Percentiles rank a stretch among this genome's conserved stretches.
Conservation (phyloP, 2,797 vertebrate genomes). For the Fratercula arctica region DNA sequence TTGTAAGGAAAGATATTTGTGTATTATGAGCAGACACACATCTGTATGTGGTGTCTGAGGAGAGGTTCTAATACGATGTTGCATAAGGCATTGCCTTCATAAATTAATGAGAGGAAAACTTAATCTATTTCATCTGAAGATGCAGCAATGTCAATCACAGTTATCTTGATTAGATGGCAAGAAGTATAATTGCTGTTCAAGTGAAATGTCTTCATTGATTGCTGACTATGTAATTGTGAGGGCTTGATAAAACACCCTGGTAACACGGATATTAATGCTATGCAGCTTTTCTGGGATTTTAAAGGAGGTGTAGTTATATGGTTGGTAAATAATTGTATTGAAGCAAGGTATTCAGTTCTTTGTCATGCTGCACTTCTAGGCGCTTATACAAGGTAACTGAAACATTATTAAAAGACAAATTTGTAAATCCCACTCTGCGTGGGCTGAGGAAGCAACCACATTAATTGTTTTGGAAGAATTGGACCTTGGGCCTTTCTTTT, state of each 20-base stretch:
- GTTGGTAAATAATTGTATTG: not conserved
- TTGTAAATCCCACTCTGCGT: not conserved
- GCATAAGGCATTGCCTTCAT: not conserved
- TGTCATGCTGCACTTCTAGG: not conserved
- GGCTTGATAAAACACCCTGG: not conserved
- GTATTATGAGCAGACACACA: not conserved
- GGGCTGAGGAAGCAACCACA: not conserved
- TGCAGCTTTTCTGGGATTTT: not conserved
- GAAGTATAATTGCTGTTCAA: constrained; percentile 22
- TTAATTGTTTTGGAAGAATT: not conserved
- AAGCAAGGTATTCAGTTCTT: not conserved
- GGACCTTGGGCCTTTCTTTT: not conserved
- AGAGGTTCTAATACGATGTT: not conserved
- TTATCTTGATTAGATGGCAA: constrained; percentile 37
- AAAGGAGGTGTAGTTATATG: not conserved
- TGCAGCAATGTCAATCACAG: not conserved
- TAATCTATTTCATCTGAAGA: not conserved
- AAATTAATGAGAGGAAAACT: not conserved
- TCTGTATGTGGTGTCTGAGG: not conserved
- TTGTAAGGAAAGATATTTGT: not conserved
- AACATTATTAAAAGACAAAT: not conserved
- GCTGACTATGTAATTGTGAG: not conserved
- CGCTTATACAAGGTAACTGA: not conserved
- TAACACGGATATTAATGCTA: rapidly evolving
- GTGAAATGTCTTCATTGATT: constrained; percentile 22